Conservation (phyloP, 2,113 vertebrate species). For the Boleophthalmus pectinirostris region DNA sequence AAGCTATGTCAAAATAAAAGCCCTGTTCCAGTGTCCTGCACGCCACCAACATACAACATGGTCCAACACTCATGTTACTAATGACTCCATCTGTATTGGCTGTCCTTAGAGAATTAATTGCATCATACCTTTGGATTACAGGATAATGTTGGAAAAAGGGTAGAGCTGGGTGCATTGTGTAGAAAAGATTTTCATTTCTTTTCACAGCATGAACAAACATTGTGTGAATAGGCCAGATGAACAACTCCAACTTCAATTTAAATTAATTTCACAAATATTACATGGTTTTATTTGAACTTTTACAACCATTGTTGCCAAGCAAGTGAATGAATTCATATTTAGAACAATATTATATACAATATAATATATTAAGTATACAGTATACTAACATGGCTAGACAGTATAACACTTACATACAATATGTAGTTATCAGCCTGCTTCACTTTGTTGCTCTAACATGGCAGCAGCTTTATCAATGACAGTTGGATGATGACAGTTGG, state of each 20-base stretch:
- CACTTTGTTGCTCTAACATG: constrained; percentile 3
- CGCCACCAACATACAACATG: constrained; percentile 29
- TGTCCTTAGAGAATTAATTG: constrained; percentile 30
- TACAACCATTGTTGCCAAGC: background rate
- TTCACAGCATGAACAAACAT: constrained; percentile 10
- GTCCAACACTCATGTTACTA: constrained; percentile 43
- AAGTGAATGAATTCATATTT: background rate
- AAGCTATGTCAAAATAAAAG: constrained; percentile 85
- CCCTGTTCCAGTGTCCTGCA: constrained; percentile 31
- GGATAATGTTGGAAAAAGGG: constrained; percentile 18
- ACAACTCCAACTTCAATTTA: background rate
- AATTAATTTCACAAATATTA: background rate
- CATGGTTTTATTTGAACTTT: constrained; percentile 2
- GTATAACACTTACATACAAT: constrained; percentile 12
- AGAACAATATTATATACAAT: no score
- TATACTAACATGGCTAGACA: background rate
- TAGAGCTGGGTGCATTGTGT: background rate
- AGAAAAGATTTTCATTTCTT: constrained; percentile 23
- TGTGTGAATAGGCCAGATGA: background rate
- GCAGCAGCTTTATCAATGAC: constrained; percentile 13
- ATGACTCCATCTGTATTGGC: constrained; percentile 43
- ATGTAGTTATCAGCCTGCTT: constrained; percentile 33
- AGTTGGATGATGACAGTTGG: constrained; percentile 32
- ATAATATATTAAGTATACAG: background rate
- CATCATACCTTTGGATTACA: constrained; percentile 10